Conservation (phyloP, 1,140 invertebrate genomes). For the Asbolus verrucosus region DNA sequence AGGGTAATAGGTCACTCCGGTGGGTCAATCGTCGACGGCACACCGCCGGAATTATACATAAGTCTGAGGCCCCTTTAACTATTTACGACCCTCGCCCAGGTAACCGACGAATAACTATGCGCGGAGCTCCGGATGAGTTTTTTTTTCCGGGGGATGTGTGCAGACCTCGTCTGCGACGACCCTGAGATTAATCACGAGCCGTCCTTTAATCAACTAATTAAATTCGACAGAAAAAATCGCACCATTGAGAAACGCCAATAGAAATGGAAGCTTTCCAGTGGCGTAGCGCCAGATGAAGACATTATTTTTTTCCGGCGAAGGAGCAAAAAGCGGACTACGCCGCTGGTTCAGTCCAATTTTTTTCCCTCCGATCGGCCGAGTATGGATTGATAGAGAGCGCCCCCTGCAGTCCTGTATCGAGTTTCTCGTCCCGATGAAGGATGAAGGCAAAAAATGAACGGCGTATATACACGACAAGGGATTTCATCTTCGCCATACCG, state of each 20-base stretch:
- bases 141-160: conserved; percentile 8
- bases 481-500: conserved; percentile 6
- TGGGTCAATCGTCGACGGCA: conserved; percentile 28
- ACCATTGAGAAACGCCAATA: too few species aligned
- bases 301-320: too few species aligned
- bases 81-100: conserved; percentile 9
- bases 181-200: conserved; percentile 21
- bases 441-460: conserved; percentile 27
- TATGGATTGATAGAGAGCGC: conserved; percentile 5
- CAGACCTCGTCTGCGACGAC: conserved; percentile 2
- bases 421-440: conserved; percentile 33
- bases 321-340: too few species aligned
- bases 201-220: conserved; percentile 38
- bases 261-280: too few species aligned
- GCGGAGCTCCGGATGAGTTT: too few species aligned
- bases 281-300: too few species aligned
- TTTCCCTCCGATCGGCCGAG: conserved; percentile 2
- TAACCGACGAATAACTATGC: conserved; percentile 15
- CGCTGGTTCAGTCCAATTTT: too few species aligned
- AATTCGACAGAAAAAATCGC: conserved; percentile 8
- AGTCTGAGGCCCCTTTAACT: conserved; percentile 26
- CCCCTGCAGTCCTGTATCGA: conserved; percentile 19
- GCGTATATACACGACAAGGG: neutral
- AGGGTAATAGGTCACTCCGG: conserved; percentile 33
- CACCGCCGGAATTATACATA: conserved; percentile 32